Evolutionary conservation across 1,140 invertebrate species (phyloP).

Genomic region (Polypedilum vanderplanki): DNA sequence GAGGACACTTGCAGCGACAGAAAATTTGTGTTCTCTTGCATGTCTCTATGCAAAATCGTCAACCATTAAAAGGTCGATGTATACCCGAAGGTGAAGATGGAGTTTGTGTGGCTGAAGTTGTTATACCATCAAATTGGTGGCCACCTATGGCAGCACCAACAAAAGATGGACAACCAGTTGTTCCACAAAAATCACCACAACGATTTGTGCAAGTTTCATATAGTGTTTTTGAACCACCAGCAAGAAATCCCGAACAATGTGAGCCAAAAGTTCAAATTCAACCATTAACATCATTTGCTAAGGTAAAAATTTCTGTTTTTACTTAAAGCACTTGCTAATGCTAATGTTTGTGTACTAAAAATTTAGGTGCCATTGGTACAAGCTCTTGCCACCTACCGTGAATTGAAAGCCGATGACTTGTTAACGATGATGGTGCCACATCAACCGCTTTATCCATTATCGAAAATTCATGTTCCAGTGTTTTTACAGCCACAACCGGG

Average conservation of each 20-base stretch:
- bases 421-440: slow-evolving; percentile 80
- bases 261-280: slow-evolving; percentile 68
- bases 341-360: too few species aligned
- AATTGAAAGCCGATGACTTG: slow-evolving; percentile 69
- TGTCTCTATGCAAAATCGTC: slow-evolving; percentile 53
- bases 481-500: slow-evolving; percentile 63
- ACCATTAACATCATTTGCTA: slow-evolving; percentile 46
- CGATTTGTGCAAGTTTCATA: slow-evolving; percentile 71
- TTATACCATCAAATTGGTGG: slow-evolving; percentile 76
- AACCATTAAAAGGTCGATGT: slow-evolving; percentile 68
- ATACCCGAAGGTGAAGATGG: slow-evolving; percentile 82
- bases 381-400: slow-evolving; percentile 71
- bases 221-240: slow-evolving; percentile 70
- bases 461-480: slow-evolving; percentile 78
- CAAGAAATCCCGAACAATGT: slow-evolving; percentile 57
- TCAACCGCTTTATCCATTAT: slow-evolving; percentile 76
- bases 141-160: slow-evolving; percentile 54
- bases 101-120: slow-evolving; percentile 74
- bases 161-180: slow-evolving; percentile 50
- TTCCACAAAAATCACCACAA: slow-evolving; percentile 56
- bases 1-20: slow-evolving; percentile 46
- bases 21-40: slow-evolving; percentile 68
- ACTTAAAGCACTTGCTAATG: too few species aligned
- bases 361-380: slow-evolving; percentile 59
- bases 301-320: slow-evolving; percentile 31